Evolutionary conservation across 2,113 vertebrate species (phyloP), one percentile per base, ranked within the genome.

Genomic region (Amia ocellicauda): DNA sequence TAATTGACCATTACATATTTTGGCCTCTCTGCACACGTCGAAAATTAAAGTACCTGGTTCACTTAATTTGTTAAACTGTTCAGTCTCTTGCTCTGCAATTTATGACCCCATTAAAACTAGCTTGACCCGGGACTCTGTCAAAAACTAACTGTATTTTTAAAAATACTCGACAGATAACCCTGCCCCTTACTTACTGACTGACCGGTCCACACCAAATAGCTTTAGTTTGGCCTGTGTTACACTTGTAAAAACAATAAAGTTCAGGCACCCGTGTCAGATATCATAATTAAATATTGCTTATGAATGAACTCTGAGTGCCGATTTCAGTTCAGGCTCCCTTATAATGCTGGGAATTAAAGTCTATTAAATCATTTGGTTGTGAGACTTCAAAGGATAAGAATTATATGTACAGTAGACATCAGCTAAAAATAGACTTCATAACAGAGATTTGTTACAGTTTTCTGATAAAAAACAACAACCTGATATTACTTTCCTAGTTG

Each of bases 171-270:
- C 43, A 47, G 8, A 47, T 13, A 17, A 47, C 13, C 43, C 43
- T 47, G 13, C 43, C n/a, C 10, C 29, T 10, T 17, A 9, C 31
- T n/a, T 19, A 3, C 8, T 41, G n/a, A n/a, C n/a, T n/a, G n/a
- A n/a, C n/a, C n/a, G n/a, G n/a, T n/a, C n/a, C n/a, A 43, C 20
- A 36, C 28, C 60, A 59, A 14, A 51, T 28, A 63, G 51, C 29
- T 58, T 58, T n/a, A 41, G n/a, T 36, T 40, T 14, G 19, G 56
- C 36, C 42, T 29, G 36, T 53, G 59, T 50, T 60, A 69, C 56
- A 69, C 54, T 41, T 66, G 66, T 51, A 11, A 51, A 66, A 62
- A 54, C 58, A 65, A 40, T n/a, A 62, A 53, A 54, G 49, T 28
- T 28, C 51, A 68, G 19, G 14, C 28, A 31, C 51, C 29, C 50